These are phyloP conservation scores for Probaryconus sp. DNA, from an alignment of 1,140 invertebrate genomes.

Conservation along the genomic window DNA sequence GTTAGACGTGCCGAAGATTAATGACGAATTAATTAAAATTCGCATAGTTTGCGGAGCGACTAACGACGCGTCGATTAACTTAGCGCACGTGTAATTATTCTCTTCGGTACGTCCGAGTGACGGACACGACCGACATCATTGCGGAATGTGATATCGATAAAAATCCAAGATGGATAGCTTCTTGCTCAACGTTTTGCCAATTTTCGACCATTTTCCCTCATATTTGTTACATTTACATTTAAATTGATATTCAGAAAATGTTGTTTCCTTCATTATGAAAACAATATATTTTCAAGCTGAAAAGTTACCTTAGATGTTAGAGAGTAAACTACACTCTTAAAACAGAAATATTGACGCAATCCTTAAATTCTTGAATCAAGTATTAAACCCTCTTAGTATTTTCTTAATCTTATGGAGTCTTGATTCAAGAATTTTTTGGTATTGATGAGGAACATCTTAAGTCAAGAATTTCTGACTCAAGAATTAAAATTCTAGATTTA, in stretches of 20 bases:
- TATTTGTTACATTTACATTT: conserved; percentile 48
- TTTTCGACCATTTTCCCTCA: conserved; percentile 27
- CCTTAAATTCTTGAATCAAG: too few species aligned
- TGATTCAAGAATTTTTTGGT: too few species aligned
- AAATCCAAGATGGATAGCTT: conserved; percentile 38
- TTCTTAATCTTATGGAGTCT: too few species aligned
- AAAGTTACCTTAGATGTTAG: too few species aligned
- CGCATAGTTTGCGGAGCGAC: conserved; percentile 29
- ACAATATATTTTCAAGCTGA: too few species aligned
- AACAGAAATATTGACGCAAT: too few species aligned
- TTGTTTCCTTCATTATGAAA: neutral
- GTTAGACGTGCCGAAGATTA: conserved; percentile 42
- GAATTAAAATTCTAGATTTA: too few species aligned
- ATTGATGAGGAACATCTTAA: too few species aligned
- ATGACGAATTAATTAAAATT: conserved; percentile 57
- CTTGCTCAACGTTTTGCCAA: conserved; percentile 8
- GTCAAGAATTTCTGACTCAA: too few species aligned
- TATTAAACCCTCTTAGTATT: too few species aligned
- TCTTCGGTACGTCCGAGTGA: conserved; percentile 29
- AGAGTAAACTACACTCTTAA: too few species aligned
- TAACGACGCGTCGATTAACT: conserved; percentile 49
- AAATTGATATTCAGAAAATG: conserved; percentile 17
- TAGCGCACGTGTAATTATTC: conserved; percentile 44
- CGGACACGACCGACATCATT: conserved; percentile 34
- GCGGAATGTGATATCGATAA: conserved; percentile 41